Evolutionary conservation across 2,888 invertebrate genomes (phyloP), one percentile per base, ranked within the genome.

Genomic region (Dorcus hopei): DNA sequence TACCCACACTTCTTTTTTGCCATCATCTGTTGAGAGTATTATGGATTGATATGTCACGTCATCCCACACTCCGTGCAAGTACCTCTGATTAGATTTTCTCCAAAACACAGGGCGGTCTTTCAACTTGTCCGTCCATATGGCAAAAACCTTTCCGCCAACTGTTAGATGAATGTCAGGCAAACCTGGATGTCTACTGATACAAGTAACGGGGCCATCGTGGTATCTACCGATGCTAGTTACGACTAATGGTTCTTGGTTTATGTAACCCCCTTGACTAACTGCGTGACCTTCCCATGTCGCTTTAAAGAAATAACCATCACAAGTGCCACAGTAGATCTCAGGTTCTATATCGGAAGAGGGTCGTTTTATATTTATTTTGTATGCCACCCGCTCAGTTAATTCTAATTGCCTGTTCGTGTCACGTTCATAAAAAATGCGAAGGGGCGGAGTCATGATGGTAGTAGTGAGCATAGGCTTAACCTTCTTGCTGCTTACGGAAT

Each of bases 1-100:
- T 78, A 93, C 89, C 94, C 94, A 95, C 9, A 87, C 85, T 77
- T 94, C 93, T n/a, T 92, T 79, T 57, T 82, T 83, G 2, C 93
- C 93, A 78, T 93, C 91, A 26, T 80, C 81, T 14, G 88, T 85
- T 1, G 86, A 82, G 54, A 93, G 76, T 71, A 87, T 89, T 16
- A 62, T 57, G 0, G 63, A 40, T 0, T 92, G 87, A 33, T 33
- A 33, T 45, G 85, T 33, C 26, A 33, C 83, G 9, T 83, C 80
- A n/a, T 90, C 91, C 93, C 93, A 94, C 40, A 81, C 79, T 0
- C 88, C 85, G 11, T 84, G 82, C 0, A 89, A 88, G 61, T 89
- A 80, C 54, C 79, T 79, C 38, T 80, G 77, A 2, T 81, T 78
- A 9, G 84, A 80, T 65, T 83, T 85, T 54, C 88, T 85, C 89